Conservation (phyloP, 2,888 invertebrate species). For the Chymomyza amoena region DNA sequence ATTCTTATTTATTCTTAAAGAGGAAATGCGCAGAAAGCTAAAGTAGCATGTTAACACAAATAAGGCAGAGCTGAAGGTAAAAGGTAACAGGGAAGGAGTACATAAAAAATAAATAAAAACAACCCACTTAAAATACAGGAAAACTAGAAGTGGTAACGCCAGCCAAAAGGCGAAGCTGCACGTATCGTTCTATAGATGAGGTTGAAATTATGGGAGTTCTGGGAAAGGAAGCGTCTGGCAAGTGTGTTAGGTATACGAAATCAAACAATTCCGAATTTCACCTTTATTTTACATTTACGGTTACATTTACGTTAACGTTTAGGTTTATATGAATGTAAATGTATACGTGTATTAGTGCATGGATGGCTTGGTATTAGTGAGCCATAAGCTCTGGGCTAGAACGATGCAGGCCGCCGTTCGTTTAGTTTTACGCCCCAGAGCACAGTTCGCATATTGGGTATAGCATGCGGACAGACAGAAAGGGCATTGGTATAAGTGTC, state of each 20-base stretch:
- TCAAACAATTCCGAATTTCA: slow-evolving; percentile 61
- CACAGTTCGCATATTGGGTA: slow-evolving; percentile 52
- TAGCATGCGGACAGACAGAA: slow-evolving; percentile 17
- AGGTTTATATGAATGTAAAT: too few species aligned
- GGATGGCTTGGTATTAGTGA: not conserved
- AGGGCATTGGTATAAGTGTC: not conserved
- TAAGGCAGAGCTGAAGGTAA: slow-evolving; percentile 12
- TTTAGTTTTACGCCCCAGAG: slow-evolving; percentile 71
- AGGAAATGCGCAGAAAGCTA: not conserved
- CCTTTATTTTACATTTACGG: slow-evolving; percentile 56
- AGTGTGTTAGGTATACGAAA: slow-evolving; percentile 44
- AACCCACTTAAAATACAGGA: slow-evolving; percentile 28
- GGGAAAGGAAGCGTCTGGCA: slow-evolving; percentile 17
- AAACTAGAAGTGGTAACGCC: slow-evolving; percentile 3
- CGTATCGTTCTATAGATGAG: not conserved
- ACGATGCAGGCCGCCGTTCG: slow-evolving; percentile 32
- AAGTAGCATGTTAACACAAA: slow-evolving; percentile 33
- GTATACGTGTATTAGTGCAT: slow-evolving; percentile 18
- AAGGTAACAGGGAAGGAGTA: slow-evolving; percentile 29
- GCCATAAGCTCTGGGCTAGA: slow-evolving; percentile 18
- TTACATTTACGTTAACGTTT: not conserved
- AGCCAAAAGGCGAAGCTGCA: not conserved
- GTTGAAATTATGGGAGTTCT: not conserved
- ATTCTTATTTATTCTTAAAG: slow-evolving; percentile 7
- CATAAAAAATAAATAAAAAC: slow-evolving; percentile 56